Conservation (phyloP, 2,888 invertebrate genomes). For the Apodemia duryi region DNA sequence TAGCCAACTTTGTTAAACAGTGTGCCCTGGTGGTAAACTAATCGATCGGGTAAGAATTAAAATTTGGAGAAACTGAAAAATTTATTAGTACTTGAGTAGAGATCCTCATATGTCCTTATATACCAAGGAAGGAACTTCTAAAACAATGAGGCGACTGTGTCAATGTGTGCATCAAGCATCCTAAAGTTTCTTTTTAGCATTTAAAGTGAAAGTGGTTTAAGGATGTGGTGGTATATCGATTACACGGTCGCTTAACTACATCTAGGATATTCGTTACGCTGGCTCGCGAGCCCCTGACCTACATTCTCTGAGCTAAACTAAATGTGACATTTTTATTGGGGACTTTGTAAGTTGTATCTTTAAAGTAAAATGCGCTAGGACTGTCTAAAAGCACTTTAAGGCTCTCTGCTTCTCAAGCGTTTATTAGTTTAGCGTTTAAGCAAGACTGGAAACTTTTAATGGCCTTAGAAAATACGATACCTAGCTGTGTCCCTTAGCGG, state of each 20-base stretch:
- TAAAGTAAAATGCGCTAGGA: conserved; percentile 3
- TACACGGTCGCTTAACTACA: background rate
- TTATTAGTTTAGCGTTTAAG: background rate
- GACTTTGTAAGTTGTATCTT: conserved; percentile 1
- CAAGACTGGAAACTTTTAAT: too few species aligned
- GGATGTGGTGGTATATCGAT: conserved; percentile 1
- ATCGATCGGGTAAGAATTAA: too few species aligned
- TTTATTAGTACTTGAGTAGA: too few species aligned
- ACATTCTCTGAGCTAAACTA: background rate
- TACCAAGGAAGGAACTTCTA: too few species aligned
- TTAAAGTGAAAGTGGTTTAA: background rate
- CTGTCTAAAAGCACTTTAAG: conserved; percentile 4
- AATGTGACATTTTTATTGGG: conserved; percentile 2
- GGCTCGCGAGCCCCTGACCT: conserved; percentile 1
- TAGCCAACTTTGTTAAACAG: too few species aligned
- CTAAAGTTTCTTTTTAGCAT: background rate
- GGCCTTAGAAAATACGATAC: too few species aligned
- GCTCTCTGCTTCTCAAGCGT: background rate
- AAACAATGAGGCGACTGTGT: too few species aligned
- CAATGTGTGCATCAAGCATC: too few species aligned
- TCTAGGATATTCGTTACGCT: conserved; percentile 2
- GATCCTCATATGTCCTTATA: too few species aligned
- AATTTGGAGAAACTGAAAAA: too few species aligned
- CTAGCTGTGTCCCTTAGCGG: too few species aligned
- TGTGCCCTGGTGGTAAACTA: too few species aligned